These are phyloP conservation scores for Microcebus ravelobensis DNA, from an alignment of 2,113 vertebrate genomes.

Conservation along the genomic window DNA sequence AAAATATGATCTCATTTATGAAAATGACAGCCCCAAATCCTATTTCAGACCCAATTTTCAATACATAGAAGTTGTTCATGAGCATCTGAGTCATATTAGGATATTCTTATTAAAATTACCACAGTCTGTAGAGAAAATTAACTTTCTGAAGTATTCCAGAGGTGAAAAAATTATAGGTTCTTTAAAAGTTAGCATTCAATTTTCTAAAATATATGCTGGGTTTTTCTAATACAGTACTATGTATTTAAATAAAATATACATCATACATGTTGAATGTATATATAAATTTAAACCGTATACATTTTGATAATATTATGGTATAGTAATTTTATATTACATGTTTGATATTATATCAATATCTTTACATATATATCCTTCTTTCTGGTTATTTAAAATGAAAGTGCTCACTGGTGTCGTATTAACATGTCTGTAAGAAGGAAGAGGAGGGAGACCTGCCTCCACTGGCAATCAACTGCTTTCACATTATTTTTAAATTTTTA, in stretches of 20 bases:
- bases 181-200: slow-evolving; percentile 45
- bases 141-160: slow-evolving; percentile 53
- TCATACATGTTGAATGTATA: not conserved
- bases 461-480: not conserved
- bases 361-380: not conserved
- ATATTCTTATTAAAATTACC: slow-evolving; percentile 66
- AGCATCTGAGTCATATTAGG: slow-evolving; percentile 49
- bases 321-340: slow-evolving; percentile 32
- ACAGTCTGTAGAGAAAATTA: slow-evolving; percentile 60
- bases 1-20: slow-evolving; percentile 58
- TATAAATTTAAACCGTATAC: not conserved
- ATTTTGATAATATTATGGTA: slow-evolving; percentile 20
- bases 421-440: not conserved
- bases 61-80: slow-evolving; percentile 18
- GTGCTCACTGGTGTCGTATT: slow-evolving; percentile 42
- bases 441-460: not conserved
- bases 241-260: slow-evolving; percentile 19
- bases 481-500: slow-evolving; percentile 50
- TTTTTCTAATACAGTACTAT: slow-evolving; percentile 7
- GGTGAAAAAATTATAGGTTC: not conserved
- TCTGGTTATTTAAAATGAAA: slow-evolving; percentile 36
- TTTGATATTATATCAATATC: not conserved
- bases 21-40: slow-evolving; percentile 64
- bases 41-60: slow-evolving; percentile 68
- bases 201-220: slow-evolving; percentile 53